Evolutionary conservation across 1,140 invertebrate species (phyloP).

Genomic region (Zaprionus lachaisei): DNA sequence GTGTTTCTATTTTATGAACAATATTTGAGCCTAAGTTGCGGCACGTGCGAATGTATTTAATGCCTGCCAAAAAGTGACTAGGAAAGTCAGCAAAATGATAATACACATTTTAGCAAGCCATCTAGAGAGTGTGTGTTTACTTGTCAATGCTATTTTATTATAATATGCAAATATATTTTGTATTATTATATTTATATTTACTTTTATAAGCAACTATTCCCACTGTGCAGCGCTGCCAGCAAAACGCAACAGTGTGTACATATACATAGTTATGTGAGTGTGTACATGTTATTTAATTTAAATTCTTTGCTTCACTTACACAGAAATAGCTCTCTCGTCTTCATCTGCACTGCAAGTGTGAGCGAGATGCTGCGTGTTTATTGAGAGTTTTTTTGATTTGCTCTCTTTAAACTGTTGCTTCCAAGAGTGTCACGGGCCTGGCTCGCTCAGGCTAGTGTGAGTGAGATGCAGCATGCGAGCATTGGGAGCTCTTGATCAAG

Average conservation of each 20-base stretch:
- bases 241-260: background rate
- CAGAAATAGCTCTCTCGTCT: background rate
- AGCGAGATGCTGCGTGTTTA: background rate
- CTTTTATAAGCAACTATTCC: background rate
- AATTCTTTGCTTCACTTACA: background rate
- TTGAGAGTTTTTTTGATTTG: background rate
- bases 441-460: background rate
- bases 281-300: background rate
- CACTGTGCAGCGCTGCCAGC: background rate
- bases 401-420: background rate
- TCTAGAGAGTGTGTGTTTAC: background rate
- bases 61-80: background rate
- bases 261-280: background rate
- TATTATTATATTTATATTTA: background rate
- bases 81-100: background rate
- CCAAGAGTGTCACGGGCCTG: background rate
- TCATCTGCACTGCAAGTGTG: background rate
- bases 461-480: background rate
- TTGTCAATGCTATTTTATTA: background rate
- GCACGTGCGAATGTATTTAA: constrained; percentile 5
- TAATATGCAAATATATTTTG: too few relatives aligned
- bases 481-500: background rate
- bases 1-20: background rate
- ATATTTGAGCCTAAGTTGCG: background rate
- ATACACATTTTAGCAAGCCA: background rate